phyloP scores from a whole-genome alignment of 2,113 vertebrate species.

The Paracanthobrama guichenoti region DNA sequence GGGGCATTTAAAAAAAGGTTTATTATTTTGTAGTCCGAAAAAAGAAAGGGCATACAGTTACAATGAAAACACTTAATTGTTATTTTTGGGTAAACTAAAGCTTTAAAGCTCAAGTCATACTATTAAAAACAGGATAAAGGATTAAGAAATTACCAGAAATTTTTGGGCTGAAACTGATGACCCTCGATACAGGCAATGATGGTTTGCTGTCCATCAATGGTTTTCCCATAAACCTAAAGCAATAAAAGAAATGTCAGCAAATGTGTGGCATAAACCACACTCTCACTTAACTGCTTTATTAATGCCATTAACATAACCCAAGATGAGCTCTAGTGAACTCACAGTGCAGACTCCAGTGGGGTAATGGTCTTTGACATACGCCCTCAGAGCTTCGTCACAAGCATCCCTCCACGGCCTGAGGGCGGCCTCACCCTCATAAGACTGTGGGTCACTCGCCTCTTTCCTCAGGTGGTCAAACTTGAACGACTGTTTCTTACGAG shows the following conservation, averaged over 20 bases:
- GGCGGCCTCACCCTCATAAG: conserved; percentile 80
- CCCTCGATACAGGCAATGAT: conserved; percentile 96
- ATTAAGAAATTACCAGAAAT: conserved; percentile 86
- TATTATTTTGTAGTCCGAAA: too few relatives aligned
- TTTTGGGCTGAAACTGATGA: conserved; percentile 96
- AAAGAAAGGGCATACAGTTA: too few relatives aligned
- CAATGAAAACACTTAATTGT: too few relatives aligned
- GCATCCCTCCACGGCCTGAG: conserved; percentile 87
- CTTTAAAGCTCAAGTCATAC: not conserved
- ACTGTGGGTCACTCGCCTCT: conserved; percentile 85
- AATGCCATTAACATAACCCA: not conserved
- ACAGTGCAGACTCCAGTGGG: conserved; percentile 91
- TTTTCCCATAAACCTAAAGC: conserved; percentile 92
- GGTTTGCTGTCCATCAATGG: conserved; percentile 93
- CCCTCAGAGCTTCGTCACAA: conserved; percentile 83
- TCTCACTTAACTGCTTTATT: not conserved
- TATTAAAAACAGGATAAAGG: not conserved
- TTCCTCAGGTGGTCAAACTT: conserved; percentile 96
- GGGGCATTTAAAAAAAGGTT: too few relatives aligned
- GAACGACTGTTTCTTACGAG: conserved; percentile 92
- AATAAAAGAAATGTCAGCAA: conserved; percentile 34
- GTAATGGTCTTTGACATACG: conserved; percentile 94
- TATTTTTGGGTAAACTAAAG: too few relatives aligned
- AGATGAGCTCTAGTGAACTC: conserved; percentile 62
- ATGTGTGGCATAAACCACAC: not conserved